Evolutionary conservation across 2,113 vertebrate species (phyloP).

Genomic region (Siniperca knerii): DNA sequence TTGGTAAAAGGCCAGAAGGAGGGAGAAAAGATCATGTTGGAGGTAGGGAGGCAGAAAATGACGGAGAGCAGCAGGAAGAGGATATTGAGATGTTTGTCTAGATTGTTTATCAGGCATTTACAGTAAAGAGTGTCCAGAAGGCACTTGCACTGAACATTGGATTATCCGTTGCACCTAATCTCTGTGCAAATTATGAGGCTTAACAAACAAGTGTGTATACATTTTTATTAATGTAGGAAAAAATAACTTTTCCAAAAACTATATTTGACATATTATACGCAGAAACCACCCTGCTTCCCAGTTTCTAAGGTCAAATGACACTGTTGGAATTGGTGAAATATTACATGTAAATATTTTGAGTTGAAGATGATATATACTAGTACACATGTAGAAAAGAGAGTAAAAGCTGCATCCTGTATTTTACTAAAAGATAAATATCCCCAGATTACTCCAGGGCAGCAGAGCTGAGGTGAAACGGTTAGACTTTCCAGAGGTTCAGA

Average conservation of each 20-base stretch:
- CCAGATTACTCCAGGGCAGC: conserved; percentile 28
- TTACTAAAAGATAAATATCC: conserved; percentile 30
- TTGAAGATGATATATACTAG: not conserved
- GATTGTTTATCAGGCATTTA: conserved; percentile 21
- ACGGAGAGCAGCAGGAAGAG: not conserved
- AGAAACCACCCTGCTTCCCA: not conserved
- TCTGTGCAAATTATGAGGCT: not conserved
- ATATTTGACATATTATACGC: not conserved
- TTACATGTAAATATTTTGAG: conserved; percentile 3
- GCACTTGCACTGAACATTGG: conserved; percentile 16
- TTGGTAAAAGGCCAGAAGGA: conserved; percentile 14
- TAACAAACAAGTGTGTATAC: not conserved
- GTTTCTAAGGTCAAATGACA: not conserved
- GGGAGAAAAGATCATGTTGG: not conserved
- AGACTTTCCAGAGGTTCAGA: conserved; percentile 59
- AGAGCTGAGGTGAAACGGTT: conserved; percentile 32
- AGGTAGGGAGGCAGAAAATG: not conserved
- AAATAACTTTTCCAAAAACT: not conserved
- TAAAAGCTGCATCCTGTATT: conserved; percentile 25
- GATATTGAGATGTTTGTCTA: conserved; percentile 6
- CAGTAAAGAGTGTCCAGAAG: conserved; percentile 16
- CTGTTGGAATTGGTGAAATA: not conserved
- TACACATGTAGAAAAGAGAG: not conserved
- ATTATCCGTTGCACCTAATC: conserved; percentile 25
- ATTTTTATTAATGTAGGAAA: conserved; percentile 12